Percentiles rank a stretch among this genome's conserved stretches.
Evolutionary conservation across 2,113 vertebrate genomes (phyloP).

Genomic region (Numenius arquata): DNA sequence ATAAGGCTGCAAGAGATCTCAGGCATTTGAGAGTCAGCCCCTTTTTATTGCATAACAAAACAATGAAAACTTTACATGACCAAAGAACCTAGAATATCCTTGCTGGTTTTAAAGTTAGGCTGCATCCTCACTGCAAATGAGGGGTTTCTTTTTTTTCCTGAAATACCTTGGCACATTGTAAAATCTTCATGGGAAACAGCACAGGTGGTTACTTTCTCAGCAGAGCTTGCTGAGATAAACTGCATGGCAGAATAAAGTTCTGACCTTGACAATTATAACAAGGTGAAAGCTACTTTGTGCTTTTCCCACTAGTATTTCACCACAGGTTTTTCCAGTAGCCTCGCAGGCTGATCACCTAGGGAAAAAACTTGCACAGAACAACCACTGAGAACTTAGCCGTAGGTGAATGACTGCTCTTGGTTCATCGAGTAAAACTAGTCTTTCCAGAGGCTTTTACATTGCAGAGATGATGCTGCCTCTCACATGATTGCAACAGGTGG

Average conservation of each 20-base stretch:
- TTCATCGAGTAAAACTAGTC: slow-evolving; percentile 35
- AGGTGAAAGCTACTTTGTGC: background rate
- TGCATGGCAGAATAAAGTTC: background rate
- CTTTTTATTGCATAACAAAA: background rate
- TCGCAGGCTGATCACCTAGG: background rate
- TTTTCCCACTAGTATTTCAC: background rate
- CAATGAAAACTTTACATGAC: background rate
- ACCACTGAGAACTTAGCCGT: background rate
- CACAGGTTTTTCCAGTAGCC: slow-evolving; percentile 29
- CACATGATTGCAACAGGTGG: slow-evolving; percentile 22
- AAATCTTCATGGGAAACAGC: background rate
- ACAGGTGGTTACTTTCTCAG: background rate
- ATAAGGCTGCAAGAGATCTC: background rate
- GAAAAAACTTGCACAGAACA: background rate
- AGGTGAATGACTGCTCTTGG: background rate
- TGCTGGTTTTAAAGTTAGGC: background rate
- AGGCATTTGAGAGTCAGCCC: background rate
- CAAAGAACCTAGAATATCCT: background rate
- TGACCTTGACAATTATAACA: background rate
- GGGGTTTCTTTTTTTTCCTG: background rate
- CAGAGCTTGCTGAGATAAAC: background rate
- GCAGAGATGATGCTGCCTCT: background rate
- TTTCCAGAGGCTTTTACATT: slow-evolving; percentile 27
- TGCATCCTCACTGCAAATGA: background rate
- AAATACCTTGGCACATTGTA: background rate